Evolutionary conservation across 1,140 invertebrate species (phyloP).

Genomic region (Hycleus phaleratus): DNA sequence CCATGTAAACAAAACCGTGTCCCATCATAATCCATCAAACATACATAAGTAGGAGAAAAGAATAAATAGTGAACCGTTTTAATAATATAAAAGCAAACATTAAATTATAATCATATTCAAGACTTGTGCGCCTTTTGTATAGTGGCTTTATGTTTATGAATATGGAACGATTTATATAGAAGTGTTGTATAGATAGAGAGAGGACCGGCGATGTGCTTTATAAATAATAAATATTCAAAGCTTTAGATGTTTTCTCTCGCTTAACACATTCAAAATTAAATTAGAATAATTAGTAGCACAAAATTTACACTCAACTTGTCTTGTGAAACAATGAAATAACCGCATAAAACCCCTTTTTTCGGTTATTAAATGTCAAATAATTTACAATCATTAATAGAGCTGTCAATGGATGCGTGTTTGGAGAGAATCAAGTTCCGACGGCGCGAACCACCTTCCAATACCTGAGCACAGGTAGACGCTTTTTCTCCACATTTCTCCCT

Average conservation of each 20-base stretch:
- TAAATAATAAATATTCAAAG: no score
- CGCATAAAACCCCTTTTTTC: not conserved
- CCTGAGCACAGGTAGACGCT: no score
- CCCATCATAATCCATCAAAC: no score
- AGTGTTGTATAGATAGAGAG: no score
- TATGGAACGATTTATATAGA: slow-evolving; percentile 15
- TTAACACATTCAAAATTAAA: no score
- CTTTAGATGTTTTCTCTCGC: no score
- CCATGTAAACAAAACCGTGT: no score
- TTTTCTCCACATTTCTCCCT: no score
- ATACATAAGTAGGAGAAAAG: not conserved
- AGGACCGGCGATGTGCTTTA: no score
- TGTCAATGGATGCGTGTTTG: slow-evolving; percentile 1
- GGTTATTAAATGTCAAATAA: slow-evolving; percentile 23
- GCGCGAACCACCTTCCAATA: no score
- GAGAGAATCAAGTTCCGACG: slow-evolving; percentile 11
- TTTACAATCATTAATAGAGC: slow-evolving; percentile 22
- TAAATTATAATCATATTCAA: slow-evolving; percentile 12
- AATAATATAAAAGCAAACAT: slow-evolving; percentile 7
- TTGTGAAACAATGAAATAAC: not conserved
- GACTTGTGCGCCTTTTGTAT: slow-evolving; percentile 8
- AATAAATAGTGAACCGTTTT: not conserved
- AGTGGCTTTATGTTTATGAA: slow-evolving; percentile 14
- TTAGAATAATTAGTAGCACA: no score
- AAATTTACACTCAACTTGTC: no score